Conservation (phyloP, 1,140 invertebrate species). For the Dinoponera quadriceps region DNA sequence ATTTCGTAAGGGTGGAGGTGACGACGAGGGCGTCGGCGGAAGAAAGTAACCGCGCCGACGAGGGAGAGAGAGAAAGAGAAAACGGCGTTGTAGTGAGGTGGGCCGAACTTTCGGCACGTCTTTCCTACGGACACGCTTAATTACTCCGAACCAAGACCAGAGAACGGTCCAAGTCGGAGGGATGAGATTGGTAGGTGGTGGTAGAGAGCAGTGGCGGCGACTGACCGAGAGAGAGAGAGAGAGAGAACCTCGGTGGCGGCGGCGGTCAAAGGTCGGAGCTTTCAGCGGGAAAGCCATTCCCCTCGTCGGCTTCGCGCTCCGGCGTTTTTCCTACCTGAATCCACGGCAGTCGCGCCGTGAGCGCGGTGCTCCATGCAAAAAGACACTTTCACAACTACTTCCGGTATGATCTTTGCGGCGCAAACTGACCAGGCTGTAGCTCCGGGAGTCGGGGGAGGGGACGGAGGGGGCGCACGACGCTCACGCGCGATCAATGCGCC, state of each 20-base stretch:
- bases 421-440: constrained; percentile 13
- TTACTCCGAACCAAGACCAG: constrained; percentile 63
- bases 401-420: constrained; percentile 14
- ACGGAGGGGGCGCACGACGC: too few relatives aligned
- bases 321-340: constrained; percentile 39
- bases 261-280: constrained; percentile 44
- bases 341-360: neutral
- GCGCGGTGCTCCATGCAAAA: constrained; percentile 9
- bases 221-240: constrained; percentile 44
- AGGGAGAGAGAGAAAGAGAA: neutral
- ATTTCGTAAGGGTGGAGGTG: constrained; percentile 48
- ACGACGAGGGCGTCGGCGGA: neutral
- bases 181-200: constrained; percentile 6
- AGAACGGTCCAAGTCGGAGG: constrained; percentile 5
- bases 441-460: neutral
- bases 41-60: constrained; percentile 19
- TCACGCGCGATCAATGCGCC: constrained; percentile 13
- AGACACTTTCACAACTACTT: constrained; percentile 46
- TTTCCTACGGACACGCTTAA: constrained; percentile 65
- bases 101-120: constrained; percentile 60
- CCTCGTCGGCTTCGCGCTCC: neutral
- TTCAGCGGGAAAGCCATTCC: constrained; percentile 32
- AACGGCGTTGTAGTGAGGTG: constrained; percentile 27
- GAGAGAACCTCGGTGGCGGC: neutral
- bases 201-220: constrained; percentile 22